A percentile compares a stretch with the other conserved stretches of the same genome.
Evolutionary conservation across 1,140 invertebrate genomes (phyloP).

Genomic region (Zaprionus vittiger): DNA sequence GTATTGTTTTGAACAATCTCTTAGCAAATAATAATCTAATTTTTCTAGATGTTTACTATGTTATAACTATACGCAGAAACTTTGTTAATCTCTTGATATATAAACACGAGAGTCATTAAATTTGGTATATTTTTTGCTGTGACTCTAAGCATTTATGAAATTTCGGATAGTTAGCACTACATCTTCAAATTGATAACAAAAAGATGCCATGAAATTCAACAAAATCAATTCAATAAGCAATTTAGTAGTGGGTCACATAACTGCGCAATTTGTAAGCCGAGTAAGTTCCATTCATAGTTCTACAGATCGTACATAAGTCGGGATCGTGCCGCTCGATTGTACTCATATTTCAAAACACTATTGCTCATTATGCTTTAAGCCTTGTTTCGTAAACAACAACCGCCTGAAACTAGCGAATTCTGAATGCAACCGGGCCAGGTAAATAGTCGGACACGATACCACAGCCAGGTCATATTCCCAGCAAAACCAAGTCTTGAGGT

Average conservation of each 20-base stretch:
- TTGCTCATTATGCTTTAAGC: slow-evolving; percentile 17
- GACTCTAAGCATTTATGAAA: neutral
- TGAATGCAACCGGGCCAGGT: slow-evolving; percentile 39
- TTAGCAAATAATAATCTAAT: neutral
- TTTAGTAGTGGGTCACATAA: neutral
- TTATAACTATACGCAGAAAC: neutral
- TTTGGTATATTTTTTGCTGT: neutral
- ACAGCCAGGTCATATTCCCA: slow-evolving; percentile 45
- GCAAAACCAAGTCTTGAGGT: slow-evolving; percentile 10
- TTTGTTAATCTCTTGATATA: no score
- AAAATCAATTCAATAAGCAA: neutral
- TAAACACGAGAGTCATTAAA: neutral
- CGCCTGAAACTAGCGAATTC: slow-evolving; percentile 52
- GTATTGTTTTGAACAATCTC: no score
- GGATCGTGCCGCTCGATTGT: neutral
- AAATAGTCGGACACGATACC: slow-evolving; percentile 19
- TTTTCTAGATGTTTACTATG: neutral
- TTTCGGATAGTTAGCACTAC: no score
- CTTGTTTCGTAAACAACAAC: slow-evolving; percentile 38
- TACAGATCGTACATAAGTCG: neutral
- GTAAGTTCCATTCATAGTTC: neutral
- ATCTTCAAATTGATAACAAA: no score
- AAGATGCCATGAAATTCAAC: neutral
- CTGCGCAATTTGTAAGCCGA: neutral
- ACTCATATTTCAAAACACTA: slow-evolving; percentile 29